Conservation (phyloP, 2,888 invertebrate genomes). For the Drosophila dives region DNA sequence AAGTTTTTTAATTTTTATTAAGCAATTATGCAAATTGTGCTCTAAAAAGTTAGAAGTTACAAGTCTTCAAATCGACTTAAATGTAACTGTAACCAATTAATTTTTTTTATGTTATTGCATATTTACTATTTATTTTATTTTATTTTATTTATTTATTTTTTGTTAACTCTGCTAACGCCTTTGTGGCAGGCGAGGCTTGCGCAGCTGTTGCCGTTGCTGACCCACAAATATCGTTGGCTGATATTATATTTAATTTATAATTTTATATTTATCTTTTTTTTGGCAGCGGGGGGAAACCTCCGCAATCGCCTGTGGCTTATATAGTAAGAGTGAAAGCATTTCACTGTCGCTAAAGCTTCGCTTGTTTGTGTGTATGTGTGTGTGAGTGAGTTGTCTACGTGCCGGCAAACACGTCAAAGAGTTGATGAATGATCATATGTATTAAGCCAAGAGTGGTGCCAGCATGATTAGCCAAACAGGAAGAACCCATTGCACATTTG, state of each 20-base stretch:
- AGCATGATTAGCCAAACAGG: conserved; percentile 50
- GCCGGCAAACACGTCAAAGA: conserved; percentile 73
- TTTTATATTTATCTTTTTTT: conserved; percentile 7
- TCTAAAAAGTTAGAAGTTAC: not conserved
- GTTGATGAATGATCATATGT: conserved; percentile 21
- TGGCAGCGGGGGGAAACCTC: conserved; percentile 18
- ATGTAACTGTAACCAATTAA: not conserved
- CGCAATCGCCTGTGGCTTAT: conserved; percentile 33
- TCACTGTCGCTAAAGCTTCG: conserved; percentile 45
- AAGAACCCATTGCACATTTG: conserved; percentile 62
- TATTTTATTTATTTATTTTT: not conserved
- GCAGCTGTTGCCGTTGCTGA: conserved; percentile 31
- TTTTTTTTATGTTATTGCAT: not conserved
- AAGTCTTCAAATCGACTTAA: not conserved
- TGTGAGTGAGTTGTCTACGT: conserved; percentile 55
- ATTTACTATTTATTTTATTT: not conserved
- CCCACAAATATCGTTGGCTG: conserved; percentile 52
- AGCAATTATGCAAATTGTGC: not conserved
- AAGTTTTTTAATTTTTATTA: not conserved
- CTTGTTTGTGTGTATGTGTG: not conserved
- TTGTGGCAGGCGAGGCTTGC: conserved; percentile 21
- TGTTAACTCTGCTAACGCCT: conserved; percentile 44
- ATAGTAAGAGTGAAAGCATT: conserved; percentile 77
- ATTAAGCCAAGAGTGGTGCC: conserved; percentile 9
- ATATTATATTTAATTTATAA: too few species aligned